Base-by-base conservation (phyloP, 2,888 invertebrate species). In the Athetis lepigone region DNA sequence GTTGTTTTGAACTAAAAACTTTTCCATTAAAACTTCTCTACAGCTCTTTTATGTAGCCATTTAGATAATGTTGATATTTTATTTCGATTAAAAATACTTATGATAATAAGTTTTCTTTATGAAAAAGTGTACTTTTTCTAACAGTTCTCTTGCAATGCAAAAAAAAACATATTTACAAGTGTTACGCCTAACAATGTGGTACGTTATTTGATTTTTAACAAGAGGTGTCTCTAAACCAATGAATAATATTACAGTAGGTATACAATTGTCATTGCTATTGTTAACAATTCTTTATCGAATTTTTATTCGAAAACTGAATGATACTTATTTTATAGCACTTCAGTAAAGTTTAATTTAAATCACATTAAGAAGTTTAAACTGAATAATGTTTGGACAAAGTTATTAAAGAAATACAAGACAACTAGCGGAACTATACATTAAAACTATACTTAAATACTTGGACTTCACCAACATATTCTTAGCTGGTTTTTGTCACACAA, bases 11-110 rank as follows among this genome's bases (percentile, higher is more conserved):
- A 89, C 86, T 88, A 74, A 74, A 83, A 91, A 91, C 90, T 91
- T 91, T 92, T 89, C 87, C 88, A 91, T 91, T 91, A 88, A 89
- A 91, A 89, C 80, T 87, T 89, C 70, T 39, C 72, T 37, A 60
- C 71, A 47, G 65, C 69, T 73, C 68, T 51, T 77, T 74, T 66
- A 61, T 55, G 61, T 64, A 72, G 66, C 73, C 58, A 72, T 79
- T 80, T 75, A 73, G 65, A 75, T 74, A 70, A 62, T 69, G 52
- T 51, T 74, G 27, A 57, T 70, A 64, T 66, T 75, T 59, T 52
- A 56, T 69, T 61, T 59, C 42, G 47, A 57, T 69, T 59, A 60
- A 75, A 58, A 63, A 75, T 33, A 63, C 56, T 56, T 64, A 19
- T 39, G 42, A 59, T 68, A 61, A 37, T 42, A 47, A 58, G 7